phyloP scores from a whole-genome alignment of 2,113 vertebrate genomes.

The Entelurus aequoreus region DNA sequence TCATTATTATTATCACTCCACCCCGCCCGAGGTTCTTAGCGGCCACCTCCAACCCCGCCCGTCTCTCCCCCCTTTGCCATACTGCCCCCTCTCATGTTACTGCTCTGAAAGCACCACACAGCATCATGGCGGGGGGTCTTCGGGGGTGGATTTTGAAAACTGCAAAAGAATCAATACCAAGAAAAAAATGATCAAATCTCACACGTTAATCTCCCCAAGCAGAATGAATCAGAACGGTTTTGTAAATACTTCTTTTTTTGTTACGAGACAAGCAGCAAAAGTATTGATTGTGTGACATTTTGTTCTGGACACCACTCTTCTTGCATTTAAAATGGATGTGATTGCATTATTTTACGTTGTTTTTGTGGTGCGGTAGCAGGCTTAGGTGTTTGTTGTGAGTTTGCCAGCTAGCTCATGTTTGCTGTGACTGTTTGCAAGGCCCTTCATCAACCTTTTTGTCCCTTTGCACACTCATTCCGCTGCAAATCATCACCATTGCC shows the following conservation, averaged over 20 bases:
- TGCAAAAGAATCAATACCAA: constrained; percentile 28
- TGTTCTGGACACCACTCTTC: constrained; percentile 61
- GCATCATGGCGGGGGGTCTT: constrained; percentile 31
- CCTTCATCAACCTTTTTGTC: constrained; percentile 29
- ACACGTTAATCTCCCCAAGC: not conserved
- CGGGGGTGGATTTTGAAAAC: constrained; percentile 32
- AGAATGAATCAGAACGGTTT: constrained; percentile 42
- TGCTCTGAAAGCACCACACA: constrained; percentile 48
- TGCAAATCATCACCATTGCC: not conserved
- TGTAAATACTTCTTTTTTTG: constrained; percentile 80
- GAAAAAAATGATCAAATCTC: constrained; percentile 14
- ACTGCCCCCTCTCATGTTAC: constrained; percentile 20
- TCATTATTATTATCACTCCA: constrained; percentile 14
- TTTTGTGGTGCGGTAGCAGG: constrained; percentile 62
- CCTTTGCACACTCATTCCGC: constrained; percentile 34
- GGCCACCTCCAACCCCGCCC: not conserved
- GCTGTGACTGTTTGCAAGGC: constrained; percentile 52
- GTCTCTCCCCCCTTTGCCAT: constrained; percentile 12
- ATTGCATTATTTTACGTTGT: constrained; percentile 43
- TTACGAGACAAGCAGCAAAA: constrained; percentile 69
- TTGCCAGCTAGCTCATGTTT: constrained; percentile 70
- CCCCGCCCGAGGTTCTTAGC: constrained; percentile 26
- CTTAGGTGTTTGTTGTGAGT: constrained; percentile 74
- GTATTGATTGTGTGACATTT: constrained; percentile 79
- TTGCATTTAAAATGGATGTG: constrained; percentile 66